Percentiles rank a stretch among this genome's conserved stretches.
Conservation (phyloP, 2,888 invertebrate genomes). For the Lasioglossum leucozonium region DNA sequence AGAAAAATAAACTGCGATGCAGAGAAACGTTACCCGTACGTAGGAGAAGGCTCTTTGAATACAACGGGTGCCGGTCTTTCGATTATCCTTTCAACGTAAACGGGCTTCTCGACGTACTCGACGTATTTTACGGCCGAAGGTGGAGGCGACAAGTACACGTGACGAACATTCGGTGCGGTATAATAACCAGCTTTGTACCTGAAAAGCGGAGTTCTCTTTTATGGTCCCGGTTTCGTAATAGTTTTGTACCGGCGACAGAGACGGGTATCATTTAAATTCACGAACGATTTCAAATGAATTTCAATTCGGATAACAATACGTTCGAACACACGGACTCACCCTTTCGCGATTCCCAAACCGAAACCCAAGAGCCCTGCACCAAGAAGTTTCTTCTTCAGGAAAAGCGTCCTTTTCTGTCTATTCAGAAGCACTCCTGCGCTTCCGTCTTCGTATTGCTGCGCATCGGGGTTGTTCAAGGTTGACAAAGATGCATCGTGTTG, state of each 20-base stretch:
- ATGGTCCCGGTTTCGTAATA: not conserved
- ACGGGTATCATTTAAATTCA: not conserved
- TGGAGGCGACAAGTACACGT: slow-evolving; percentile 79
- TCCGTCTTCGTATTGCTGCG: slow-evolving; percentile 2
- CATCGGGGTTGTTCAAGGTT: not conserved
- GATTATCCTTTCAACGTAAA: slow-evolving; percentile 79
- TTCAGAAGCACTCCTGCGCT: slow-evolving; percentile 60
- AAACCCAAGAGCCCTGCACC: slow-evolving; percentile 82
- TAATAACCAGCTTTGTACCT: slow-evolving; percentile 80
- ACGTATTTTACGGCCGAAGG: slow-evolving; percentile 78
- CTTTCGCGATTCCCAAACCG: slow-evolving; percentile 80
- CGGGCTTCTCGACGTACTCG: slow-evolving; percentile 82
- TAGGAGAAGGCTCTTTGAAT: slow-evolving; percentile 30
- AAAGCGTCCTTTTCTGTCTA: slow-evolving; percentile 79
- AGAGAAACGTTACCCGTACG: slow-evolving; percentile 38
- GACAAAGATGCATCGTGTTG: not conserved
- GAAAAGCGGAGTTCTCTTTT: slow-evolving; percentile 16
- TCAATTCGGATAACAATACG: not conserved
- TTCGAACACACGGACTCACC: slow-evolving; percentile 68
- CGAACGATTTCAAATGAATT: not conserved
- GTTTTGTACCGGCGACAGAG: not conserved
- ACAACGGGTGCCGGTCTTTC: slow-evolving; percentile 75
- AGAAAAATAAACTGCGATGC: not conserved
- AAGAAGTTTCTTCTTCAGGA: slow-evolving; percentile 81
- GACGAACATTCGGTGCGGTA: slow-evolving; percentile 79